A percentile compares a stretch with the other conserved stretches of the same genome.
phyloP scores from a whole-genome alignment of 2,113 vertebrate genomes.

The Prinia subflava region DNA sequence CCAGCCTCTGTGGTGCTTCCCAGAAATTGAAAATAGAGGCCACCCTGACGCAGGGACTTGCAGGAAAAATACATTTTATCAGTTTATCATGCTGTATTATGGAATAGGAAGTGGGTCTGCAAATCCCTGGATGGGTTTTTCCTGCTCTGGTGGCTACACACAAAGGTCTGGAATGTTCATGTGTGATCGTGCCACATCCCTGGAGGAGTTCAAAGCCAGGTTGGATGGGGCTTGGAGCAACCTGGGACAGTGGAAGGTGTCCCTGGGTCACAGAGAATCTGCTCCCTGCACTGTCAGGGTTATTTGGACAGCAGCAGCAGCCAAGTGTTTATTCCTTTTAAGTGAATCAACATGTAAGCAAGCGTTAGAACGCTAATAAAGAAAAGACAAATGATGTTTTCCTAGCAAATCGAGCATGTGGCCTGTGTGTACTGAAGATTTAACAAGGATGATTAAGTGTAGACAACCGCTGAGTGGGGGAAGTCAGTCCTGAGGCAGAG shows the following conservation, averaged over 20 bases:
- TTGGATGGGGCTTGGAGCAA: accelerated
- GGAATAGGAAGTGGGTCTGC: background rate
- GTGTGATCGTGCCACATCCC: too few species aligned
- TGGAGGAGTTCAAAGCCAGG: background rate
- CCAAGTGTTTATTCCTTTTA: background rate
- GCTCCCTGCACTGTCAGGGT: background rate
- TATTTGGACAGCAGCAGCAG: background rate
- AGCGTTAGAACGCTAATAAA: background rate
- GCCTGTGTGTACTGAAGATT: background rate
- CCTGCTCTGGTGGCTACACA: background rate
- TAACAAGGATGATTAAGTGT: background rate
- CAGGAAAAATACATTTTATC: background rate
- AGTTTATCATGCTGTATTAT: background rate
- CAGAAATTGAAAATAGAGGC: background rate
- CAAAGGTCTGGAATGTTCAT: background rate
- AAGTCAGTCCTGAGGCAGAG: background rate
- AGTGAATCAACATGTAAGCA: background rate
- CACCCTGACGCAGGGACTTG: accelerated
- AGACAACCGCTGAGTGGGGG: background rate
- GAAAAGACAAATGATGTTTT: conserved; percentile 11
- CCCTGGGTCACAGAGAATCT: background rate
- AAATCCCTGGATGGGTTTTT: background rate
- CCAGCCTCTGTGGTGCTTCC: background rate
- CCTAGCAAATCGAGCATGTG: background rate
- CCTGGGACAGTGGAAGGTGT: background rate